Conservation (phyloP, 2,797 vertebrate genomes). For the Nothura maculosa region DNA sequence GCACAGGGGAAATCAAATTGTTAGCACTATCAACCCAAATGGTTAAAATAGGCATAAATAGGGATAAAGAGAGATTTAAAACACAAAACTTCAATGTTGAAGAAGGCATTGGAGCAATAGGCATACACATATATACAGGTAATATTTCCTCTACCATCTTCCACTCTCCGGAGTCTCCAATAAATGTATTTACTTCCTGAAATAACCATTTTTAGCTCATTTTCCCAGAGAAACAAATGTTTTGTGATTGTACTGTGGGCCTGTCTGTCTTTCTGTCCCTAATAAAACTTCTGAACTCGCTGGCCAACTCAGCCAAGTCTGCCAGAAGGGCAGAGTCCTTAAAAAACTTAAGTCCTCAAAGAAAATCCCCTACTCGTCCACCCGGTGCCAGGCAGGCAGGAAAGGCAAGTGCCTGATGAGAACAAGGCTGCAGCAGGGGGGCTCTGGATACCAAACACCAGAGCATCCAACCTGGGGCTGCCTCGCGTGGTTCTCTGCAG, state of each 20-base stretch:
- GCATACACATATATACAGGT: constrained; percentile 11
- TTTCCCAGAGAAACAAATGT: constrained; percentile 51
- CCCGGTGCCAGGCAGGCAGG: neutral
- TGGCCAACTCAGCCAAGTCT: neutral
- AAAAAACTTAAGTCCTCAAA: neutral
- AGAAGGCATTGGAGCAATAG: neutral
- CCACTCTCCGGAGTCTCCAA: constrained; percentile 11
- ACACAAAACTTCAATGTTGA: neutral
- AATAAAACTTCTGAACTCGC: constrained; percentile 38
- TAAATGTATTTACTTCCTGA: constrained; percentile 35
- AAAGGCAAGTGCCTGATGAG: neutral
- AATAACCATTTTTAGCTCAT: neutral
- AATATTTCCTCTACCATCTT: neutral
- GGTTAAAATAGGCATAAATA: constrained; percentile 1
- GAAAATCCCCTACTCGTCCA: neutral
- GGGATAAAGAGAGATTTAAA: constrained; percentile 36
- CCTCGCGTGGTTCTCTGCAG: neutral
- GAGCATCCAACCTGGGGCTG: constrained; percentile 22
- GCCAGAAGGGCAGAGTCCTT: constrained; percentile 30
- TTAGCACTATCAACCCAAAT: neutral
- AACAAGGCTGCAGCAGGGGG: neutral
- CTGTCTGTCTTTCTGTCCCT: constrained; percentile 18
- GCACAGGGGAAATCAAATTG: neutral
- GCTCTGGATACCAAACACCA: neutral
- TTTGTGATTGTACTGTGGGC: constrained; percentile 11